Evolutionary conservation across 2,888 invertebrate species (phyloP).

Genomic region (Ophioninae sp.): DNA sequence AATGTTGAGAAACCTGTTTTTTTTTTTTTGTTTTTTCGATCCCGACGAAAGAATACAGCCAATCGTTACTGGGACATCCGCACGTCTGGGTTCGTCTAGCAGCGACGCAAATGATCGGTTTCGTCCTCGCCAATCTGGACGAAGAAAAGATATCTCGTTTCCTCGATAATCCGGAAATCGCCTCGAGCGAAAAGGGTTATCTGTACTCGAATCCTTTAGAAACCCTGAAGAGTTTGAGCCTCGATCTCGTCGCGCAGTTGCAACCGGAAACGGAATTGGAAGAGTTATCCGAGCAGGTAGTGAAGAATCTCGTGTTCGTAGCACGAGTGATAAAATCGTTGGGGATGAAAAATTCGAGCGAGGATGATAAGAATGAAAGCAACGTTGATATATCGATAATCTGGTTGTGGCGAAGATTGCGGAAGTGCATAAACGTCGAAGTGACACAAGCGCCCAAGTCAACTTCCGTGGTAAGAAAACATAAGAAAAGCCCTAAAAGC

Average conservation of each 20-base stretch:
- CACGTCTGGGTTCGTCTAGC: slow-evolving; percentile 93
- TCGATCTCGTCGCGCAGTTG: slow-evolving; percentile 90
- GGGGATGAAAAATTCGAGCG: slow-evolving; percentile 74
- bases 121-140: slow-evolving; percentile 86
- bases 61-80: slow-evolving; percentile 89
- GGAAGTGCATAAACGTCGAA: slow-evolving; percentile 90
- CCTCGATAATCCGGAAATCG: slow-evolving; percentile 78
- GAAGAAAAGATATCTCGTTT: slow-evolving; percentile 81
- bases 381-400: slow-evolving; percentile 84
- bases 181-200: slow-evolving; percentile 82
- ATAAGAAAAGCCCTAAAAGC: too few relatives aligned
- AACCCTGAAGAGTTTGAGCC: slow-evolving; percentile 85
- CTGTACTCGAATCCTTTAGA: slow-evolving; percentile 85
- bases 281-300: slow-evolving; percentile 88
- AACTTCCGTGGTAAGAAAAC: slow-evolving; percentile 87
- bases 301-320: slow-evolving; percentile 87
- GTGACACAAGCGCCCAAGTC: slow-evolving; percentile 87
- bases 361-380: slow-evolving; percentile 63
- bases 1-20: background rate
- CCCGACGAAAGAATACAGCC: slow-evolving; percentile 84
- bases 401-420: slow-evolving; percentile 89
- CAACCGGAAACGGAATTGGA: slow-evolving; percentile 85
- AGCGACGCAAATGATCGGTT: slow-evolving; percentile 89
- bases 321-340: slow-evolving; percentile 85
- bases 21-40: slow-evolving; percentile 71